Conservation (phyloP, 1,140 invertebrate genomes). For the Trichonephila inaurata region DNA sequence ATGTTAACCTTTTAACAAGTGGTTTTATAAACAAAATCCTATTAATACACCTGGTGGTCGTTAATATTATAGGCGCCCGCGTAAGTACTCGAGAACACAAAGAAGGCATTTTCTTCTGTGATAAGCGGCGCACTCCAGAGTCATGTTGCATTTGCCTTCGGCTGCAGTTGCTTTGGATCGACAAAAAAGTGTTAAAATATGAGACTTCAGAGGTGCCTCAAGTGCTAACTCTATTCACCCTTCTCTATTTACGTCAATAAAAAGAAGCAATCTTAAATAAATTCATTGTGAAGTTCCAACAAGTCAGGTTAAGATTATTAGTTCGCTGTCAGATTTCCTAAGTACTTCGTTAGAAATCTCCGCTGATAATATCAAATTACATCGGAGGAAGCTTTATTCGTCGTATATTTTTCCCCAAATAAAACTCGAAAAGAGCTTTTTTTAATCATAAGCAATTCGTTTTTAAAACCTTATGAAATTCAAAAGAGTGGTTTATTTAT, state of each 20-base stretch:
- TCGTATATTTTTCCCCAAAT: background rate
- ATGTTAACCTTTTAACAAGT: constrained; percentile 69
- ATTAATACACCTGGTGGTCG: constrained; percentile 74
- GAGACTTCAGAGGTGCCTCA: constrained; percentile 65
- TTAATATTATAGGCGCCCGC: constrained; percentile 69
- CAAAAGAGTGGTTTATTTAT: constrained; percentile 42
- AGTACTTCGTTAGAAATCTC: constrained; percentile 56
- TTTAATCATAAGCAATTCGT: constrained; percentile 21
- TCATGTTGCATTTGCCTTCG: constrained; percentile 13
- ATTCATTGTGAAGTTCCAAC: constrained; percentile 65
- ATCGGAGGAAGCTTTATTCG: constrained; percentile 1
- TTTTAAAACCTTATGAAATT: constrained; percentile 46
- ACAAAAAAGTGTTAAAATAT: constrained; percentile 72
- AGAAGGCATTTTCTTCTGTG: constrained; percentile 30
- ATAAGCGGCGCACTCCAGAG: constrained; percentile 44
- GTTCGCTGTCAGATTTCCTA: constrained; percentile 46
- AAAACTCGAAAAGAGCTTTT: background rate
- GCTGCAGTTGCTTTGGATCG: constrained; percentile 59
- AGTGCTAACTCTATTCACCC: constrained; percentile 14
- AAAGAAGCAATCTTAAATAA: constrained; percentile 55
- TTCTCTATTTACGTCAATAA: constrained; percentile 73
- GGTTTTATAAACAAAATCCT: constrained; percentile 72
- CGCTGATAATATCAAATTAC: constrained; percentile 56
- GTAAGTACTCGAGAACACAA: background rate
- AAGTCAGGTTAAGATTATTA: constrained; percentile 55